Base-by-base conservation (phyloP, 2,888 invertebrate genomes). In the Isoperla grammatica region DNA sequence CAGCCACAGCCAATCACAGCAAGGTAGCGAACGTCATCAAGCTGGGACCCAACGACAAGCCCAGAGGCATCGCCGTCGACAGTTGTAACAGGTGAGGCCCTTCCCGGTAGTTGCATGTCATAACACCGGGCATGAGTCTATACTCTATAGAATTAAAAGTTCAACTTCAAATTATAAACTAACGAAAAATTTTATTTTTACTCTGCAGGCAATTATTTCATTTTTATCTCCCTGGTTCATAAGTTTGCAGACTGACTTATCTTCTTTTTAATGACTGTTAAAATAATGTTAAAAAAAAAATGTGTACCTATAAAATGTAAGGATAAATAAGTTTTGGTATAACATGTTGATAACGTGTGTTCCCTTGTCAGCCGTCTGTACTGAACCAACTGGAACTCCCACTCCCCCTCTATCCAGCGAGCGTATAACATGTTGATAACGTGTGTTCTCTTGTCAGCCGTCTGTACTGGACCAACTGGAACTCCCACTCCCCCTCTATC, bases 391-490 rank as follows among this genome's bases (percentile, higher is more conserved):
- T 94, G 94, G 93, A 90, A 91, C 76, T 82, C 84, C 62, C 79
- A 86, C 57, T 80, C 82, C 49, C 91, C 95, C 0, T 82, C 83
- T 64, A 88, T 95, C 67, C 90, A 92, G 75, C 81, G 92, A n/a
- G n/a, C n/a, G n/a, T n/a, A n/a, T n/a, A n/a, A n/a, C n/a, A n/a
- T n/a, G n/a, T n/a, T n/a, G n/a, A n/a, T n/a, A n/a, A n/a, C n/a
- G n/a, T n/a, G n/a, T n/a, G n/a, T n/a, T n/a, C n/a, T n/a, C n/a
- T n/a, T n/a, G n/a, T n/a, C 67, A 83, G 84, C 53, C 80, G 82
- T 13, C 75, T 90, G 50, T 95, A 89, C 76, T 95, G 93, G 92
- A 92, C 90, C 6, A 92, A 95, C 76, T 94, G 94, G 93, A 90
- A 91, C 76, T 82, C 84, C 62, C 79, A 86, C 57, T 80, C 82